phyloP scores from a whole-genome alignment of 2,797 vertebrate genomes.

The Fistularia tabacaria region DNA sequence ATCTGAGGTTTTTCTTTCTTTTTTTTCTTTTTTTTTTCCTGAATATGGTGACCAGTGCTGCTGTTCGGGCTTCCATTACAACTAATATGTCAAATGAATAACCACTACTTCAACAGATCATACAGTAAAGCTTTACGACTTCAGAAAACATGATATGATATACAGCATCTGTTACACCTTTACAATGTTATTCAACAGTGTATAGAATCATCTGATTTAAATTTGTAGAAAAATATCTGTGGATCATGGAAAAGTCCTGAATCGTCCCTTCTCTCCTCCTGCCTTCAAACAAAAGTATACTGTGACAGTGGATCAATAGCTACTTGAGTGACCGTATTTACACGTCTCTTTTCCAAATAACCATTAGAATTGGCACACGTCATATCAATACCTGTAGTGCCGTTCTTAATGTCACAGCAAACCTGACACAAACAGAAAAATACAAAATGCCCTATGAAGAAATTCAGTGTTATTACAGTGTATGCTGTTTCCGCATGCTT shows the following conservation, averaged over 20 bases:
- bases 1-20: conserved; percentile 66
- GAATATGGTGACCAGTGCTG: conserved; percentile 76
- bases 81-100: conserved; percentile 69
- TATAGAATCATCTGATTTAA: conserved; percentile 81
- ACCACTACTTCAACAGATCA: conserved; percentile 74
- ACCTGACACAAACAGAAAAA: conserved; percentile 72
- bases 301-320: conserved; percentile 69
- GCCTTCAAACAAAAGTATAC: conserved; percentile 71
- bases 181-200: conserved; percentile 79
- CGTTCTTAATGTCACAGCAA: conserved; percentile 71
- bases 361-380: conserved; percentile 66
- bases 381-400: conserved; percentile 73
- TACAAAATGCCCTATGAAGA: conserved; percentile 74
- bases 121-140: conserved; percentile 74
- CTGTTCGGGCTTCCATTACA: conserved; percentile 70
- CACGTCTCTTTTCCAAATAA: conserved; percentile 64
- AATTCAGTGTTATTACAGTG: conserved; percentile 78
- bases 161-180: conserved; percentile 79
- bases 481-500: conserved; percentile 70
- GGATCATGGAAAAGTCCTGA: conserved; percentile 78
- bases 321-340: conserved; percentile 69
- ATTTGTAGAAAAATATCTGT: conserved; percentile 81
- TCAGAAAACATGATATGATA: conserved; percentile 74
- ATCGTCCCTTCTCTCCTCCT: conserved; percentile 73
- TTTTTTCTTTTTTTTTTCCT: conserved; percentile 58